Conservation (phyloP, 2,888 invertebrate species). For the Epiblema foenella region DNA sequence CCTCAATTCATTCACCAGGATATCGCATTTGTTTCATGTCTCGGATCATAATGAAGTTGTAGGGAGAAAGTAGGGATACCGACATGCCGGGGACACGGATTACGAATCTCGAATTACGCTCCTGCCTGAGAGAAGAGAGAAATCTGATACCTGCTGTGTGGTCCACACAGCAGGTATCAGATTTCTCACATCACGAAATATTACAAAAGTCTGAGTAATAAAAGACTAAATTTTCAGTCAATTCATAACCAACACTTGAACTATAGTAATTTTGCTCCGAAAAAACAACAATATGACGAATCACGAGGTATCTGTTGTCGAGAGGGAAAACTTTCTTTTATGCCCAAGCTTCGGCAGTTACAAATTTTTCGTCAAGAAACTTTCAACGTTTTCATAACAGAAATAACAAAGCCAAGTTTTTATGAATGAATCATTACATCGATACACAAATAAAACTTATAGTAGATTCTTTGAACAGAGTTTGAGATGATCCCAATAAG, state of each 20-base stretch:
- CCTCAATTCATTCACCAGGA: no score
- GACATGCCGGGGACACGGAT: no score
- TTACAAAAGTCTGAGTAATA: no score
- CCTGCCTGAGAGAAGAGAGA: no score
- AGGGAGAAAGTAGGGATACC: no score
- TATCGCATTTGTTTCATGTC: no score
- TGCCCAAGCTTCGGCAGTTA: slow-evolving; percentile 49
- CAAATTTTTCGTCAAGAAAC: slow-evolving; percentile 49
- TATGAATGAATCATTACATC: slow-evolving; percentile 16
- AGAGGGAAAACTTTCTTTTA: slow-evolving; percentile 48
- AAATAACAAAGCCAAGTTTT: slow-evolving; percentile 35
- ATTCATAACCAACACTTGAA: slow-evolving; percentile 18
- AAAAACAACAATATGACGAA: slow-evolving; percentile 25
- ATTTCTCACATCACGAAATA: not conserved
- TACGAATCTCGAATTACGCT: no score
- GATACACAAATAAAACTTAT: slow-evolving; percentile 26
- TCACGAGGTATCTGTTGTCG: slow-evolving; percentile 29
- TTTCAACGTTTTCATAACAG: slow-evolving; percentile 46
- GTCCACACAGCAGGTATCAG: not conserved
- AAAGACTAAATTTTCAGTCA: slow-evolving; percentile 9
- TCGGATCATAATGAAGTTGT: no score
- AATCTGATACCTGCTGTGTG: not conserved
- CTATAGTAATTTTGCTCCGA: slow-evolving; percentile 9
- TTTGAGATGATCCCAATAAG: not conserved
- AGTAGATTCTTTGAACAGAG: not conserved